A percentile compares a stretch with the other conserved stretches of the same genome.
These are phyloP conservation scores for Alethe diademata DNA, from an alignment of 2,113 vertebrate species.

Conservation along the genomic window DNA sequence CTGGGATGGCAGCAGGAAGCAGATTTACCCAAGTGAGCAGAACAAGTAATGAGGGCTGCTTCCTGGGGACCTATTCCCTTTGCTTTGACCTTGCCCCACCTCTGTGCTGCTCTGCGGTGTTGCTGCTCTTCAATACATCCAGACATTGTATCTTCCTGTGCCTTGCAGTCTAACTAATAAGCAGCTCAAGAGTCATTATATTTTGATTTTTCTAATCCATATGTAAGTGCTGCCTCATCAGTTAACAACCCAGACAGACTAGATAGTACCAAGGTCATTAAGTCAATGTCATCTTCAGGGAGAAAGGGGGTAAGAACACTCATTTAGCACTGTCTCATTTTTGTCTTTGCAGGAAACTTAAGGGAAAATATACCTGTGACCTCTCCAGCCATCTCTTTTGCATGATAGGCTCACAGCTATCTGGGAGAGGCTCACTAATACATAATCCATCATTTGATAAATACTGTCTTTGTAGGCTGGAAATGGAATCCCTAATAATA, in stretches of 20 bases:
- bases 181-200: neutral
- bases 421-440: neutral
- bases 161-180: neutral
- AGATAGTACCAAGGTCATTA: neutral
- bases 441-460: neutral
- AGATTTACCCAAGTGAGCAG: neutral
- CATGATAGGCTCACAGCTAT: neutral
- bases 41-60: neutral
- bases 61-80: neutral
- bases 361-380: neutral
- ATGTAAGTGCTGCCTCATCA: neutral
- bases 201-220: neutral
- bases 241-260: neutral
- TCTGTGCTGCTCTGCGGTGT: neutral
- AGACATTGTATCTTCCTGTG: rapidly evolving
- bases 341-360: neutral
- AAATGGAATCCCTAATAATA: neutral
- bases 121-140: neutral
- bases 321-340: neutral
- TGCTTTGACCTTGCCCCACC: neutral
- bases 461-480: neutral
- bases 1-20: neutral
- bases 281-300: neutral
- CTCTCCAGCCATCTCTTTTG: neutral
- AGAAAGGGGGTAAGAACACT: neutral